Evolutionary conservation across 1,140 invertebrate genomes (phyloP).

Genomic region (Drosophila mayri): DNA sequence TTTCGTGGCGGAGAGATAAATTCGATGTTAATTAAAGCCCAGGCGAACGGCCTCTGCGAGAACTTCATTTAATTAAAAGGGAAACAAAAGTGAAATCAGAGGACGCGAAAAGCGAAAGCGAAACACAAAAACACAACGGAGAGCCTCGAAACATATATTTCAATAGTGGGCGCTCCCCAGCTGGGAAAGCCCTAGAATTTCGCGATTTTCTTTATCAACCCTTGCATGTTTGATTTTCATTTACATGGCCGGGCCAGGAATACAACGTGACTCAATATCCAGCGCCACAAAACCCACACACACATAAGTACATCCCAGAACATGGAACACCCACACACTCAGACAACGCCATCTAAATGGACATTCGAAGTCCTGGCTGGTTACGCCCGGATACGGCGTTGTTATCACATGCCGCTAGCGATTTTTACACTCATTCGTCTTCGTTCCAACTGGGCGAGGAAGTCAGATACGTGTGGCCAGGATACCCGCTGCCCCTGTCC

Average conservation of each 20-base stretch:
- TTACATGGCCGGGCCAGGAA: conserved; percentile 81
- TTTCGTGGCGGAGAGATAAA: conserved; percentile 67
- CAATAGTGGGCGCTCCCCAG: conserved; percentile 71
- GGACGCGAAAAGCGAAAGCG: conserved; percentile 35
- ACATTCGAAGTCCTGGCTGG: conserved; percentile 76
- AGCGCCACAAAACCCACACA: conserved; percentile 27
- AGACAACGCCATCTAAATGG: conserved; percentile 60
- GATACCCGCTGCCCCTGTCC: conserved; percentile 38
- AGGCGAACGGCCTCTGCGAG: conserved; percentile 12
- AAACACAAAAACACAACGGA: conserved; percentile 39
- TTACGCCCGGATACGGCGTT: conserved; percentile 58
- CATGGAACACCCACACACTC: conserved; percentile 14
- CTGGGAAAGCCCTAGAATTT: conserved; percentile 56
- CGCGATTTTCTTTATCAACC: conserved; percentile 84
- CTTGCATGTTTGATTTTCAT: conserved; percentile 85
- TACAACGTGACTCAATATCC: conserved; percentile 79
- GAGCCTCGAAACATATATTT: conserved; percentile 75
- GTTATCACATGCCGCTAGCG: conserved; percentile 80
- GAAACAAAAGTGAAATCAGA: conserved; percentile 68
- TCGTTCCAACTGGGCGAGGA: conserved; percentile 80
- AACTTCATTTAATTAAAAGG: conserved; percentile 78
- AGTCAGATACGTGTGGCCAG: conserved; percentile 49
- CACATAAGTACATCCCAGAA: neutral
- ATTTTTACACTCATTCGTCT: conserved; percentile 83
- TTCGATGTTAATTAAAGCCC: conserved; percentile 76